Evolutionary conservation across 2,888 invertebrate genomes (phyloP).

Genomic region (Aricia artaxerxes): DNA sequence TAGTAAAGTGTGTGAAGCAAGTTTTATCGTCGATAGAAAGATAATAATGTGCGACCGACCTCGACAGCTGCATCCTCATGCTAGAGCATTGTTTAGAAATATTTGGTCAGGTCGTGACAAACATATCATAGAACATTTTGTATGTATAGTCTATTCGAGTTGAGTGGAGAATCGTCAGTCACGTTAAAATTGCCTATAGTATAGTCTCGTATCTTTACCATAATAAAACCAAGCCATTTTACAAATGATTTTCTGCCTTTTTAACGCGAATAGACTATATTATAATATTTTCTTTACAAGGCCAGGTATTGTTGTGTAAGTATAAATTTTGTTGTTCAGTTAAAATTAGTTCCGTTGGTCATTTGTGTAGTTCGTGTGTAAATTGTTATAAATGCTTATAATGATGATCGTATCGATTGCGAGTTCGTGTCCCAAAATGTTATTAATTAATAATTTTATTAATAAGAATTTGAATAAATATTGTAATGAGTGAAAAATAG

Average conservation of each 20-base stretch:
- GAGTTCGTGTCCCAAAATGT: background rate
- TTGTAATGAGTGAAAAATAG: background rate
- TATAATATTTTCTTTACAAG: background rate
- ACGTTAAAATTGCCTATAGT: background rate
- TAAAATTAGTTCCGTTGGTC: background rate
- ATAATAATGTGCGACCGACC: background rate
- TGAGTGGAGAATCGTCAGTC: background rate
- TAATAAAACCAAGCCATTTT: background rate
- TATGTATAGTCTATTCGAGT: conserved; percentile 7
- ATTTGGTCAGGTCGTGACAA: conserved; percentile 4
- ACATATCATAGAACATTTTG: background rate
- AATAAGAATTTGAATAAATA: background rate
- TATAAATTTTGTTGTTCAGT: background rate
- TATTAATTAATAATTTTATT: background rate
- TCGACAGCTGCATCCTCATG: background rate
- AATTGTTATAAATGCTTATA: background rate
- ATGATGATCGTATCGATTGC: background rate
- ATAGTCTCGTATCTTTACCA: too few relatives aligned
- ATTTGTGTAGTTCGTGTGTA: background rate
- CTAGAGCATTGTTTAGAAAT: conserved; percentile 16
- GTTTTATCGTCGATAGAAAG: too few relatives aligned
- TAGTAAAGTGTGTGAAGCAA: background rate
- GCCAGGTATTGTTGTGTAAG: background rate
- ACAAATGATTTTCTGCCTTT: background rate
- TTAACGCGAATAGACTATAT: background rate